phyloP scores from a whole-genome alignment of 2,888 invertebrate genomes.

The Drosophila barbarae region DNA sequence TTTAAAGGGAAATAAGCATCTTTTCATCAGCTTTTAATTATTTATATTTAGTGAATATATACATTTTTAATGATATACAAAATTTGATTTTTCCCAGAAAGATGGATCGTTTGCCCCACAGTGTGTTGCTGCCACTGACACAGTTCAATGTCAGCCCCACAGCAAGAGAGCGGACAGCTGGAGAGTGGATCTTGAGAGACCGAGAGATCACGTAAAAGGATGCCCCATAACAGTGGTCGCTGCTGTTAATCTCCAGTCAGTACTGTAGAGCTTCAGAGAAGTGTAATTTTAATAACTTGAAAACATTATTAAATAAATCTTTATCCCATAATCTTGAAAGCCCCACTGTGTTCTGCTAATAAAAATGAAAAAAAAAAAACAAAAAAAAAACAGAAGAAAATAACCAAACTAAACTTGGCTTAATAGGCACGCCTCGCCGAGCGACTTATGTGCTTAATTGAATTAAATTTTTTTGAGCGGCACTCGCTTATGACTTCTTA shows the following conservation, averaged over 20 bases:
- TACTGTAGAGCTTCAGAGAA: not conserved
- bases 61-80: too few relatives aligned
- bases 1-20: too few relatives aligned
- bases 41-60: not conserved
- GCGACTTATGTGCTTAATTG: constrained; percentile 58
- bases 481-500: constrained; percentile 57
- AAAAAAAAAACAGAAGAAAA: constrained; percentile 1
- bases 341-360: not conserved
- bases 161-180: constrained; percentile 9
- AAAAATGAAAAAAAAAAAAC: not conserved
- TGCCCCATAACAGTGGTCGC: constrained; percentile 26
- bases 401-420: constrained; percentile 14
- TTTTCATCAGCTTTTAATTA: too few relatives aligned
- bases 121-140: constrained; percentile 58
- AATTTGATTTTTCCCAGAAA: not conserved
- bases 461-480: constrained; percentile 42
- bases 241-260: constrained; percentile 13
- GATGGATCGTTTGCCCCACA: not conserved
- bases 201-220: constrained; percentile 27
- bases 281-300: not conserved
- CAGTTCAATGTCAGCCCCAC: constrained; percentile 61
- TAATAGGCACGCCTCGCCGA: constrained; percentile 30
- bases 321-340: too few relatives aligned
- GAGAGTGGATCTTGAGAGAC: constrained; percentile 11
- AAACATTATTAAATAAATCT: not conserved